Evolutionary conservation across 2,797 vertebrate species (phyloP), one percentile per base, ranked within the genome.

Genomic region (Parambassis ranga): DNA sequence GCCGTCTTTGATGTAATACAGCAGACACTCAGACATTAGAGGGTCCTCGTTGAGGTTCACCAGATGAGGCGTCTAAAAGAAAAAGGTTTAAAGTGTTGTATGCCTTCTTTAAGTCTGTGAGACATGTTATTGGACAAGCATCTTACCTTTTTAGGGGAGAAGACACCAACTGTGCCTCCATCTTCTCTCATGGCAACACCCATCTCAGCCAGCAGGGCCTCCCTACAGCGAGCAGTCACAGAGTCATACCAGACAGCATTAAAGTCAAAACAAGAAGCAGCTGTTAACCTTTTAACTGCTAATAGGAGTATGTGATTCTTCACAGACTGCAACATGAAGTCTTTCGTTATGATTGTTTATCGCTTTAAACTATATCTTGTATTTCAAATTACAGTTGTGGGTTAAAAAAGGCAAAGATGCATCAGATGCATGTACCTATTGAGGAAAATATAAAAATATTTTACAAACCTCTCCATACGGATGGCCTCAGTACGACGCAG

Each of bases 101-200:
- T 50, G 10, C 8, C 10, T 9, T 35, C 2, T 7, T 3, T 4
- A 37, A 11, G 19, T 53, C 50, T 22, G 14, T 31, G 15, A 26
- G 10, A 13, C 13, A 5, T 10, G 16, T 4, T n/a, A n/a, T 28
- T 1, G 7, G 6, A 31, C 1, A 32, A 10, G 11, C 6, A 8
- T 47, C 64, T 56, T 87, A 98, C 98, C 95, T 99, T 99, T 89
- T 99, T 99, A 5, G 98, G 98, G 44, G 98, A 99, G 88, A 99
- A 99, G 30, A 99, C 97, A 0, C 98, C 98, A 57, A 99, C 81
- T 0, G 98, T 99, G 66, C 97, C 97, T 38, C 98, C 98, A 7
- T 99, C 98, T 81, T 99, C 98, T 71, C 97, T 92, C 95, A 99
- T 99, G 75, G 98, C 98, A 49, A 99, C 98, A 0, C 98, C 98